phyloP scores from a whole-genome alignment of 2,888 invertebrate genomes.

The Andrena fulva region DNA sequence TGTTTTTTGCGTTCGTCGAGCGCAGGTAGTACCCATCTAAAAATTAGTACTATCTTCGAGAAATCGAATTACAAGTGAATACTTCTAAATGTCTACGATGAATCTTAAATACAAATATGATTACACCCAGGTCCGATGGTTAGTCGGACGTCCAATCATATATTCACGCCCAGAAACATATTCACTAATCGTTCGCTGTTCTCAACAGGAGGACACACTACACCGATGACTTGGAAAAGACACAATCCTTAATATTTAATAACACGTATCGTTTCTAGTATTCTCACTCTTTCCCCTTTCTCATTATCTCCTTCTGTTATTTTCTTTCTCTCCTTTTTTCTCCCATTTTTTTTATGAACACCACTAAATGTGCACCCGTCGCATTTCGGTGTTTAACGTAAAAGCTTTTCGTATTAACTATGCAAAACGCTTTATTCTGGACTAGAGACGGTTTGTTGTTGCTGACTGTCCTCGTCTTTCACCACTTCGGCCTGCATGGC shows the following conservation, averaged over 20 bases:
- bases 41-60: conserved; percentile 67
- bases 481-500: conserved; percentile 88
- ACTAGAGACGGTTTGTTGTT: conserved; percentile 85
- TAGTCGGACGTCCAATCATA: conserved; percentile 60
- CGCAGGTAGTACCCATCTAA: conserved; percentile 56
- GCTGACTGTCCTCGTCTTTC: conserved; percentile 83
- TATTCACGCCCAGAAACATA: conserved; percentile 45
- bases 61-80: conserved; percentile 69
- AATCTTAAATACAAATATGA: conserved; percentile 71
- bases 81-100: conserved; percentile 65
- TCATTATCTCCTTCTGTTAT: conserved; percentile 41
- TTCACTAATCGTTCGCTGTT: conserved; percentile 44
- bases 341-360: conserved; percentile 31
- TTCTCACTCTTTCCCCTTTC: conserved; percentile 53
- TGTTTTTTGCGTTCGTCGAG: conserved; percentile 40
- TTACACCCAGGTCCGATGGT: conserved; percentile 71
- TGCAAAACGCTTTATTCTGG: conserved; percentile 79
- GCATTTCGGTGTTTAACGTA: conserved; percentile 50
- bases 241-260: conserved; percentile 61
- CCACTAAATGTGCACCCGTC: conserved; percentile 53
- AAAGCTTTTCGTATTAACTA: conserved; percentile 62
- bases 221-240: conserved; percentile 61
- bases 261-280: conserved; percentile 65
- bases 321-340: conserved; percentile 52
- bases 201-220: conserved; percentile 52